Evolutionary conservation across 2,797 vertebrate species (phyloP).

Genomic region (Salarias fasciatus): DNA sequence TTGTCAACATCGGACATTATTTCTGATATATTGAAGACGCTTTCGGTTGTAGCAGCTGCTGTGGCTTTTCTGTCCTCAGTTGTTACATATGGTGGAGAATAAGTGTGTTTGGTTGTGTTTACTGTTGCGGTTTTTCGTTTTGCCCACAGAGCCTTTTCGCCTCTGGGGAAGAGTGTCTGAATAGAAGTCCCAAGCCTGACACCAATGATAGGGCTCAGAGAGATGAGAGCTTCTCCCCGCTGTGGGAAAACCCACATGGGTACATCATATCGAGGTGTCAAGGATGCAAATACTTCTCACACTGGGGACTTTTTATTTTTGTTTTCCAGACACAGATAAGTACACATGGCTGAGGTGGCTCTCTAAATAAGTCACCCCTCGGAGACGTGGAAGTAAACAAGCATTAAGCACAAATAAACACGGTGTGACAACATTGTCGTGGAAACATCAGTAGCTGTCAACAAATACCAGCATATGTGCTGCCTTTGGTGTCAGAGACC

Average conservation of each 20-base stretch:
- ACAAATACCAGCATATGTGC: slow-evolving; percentile 38
- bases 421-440: slow-evolving; percentile 63
- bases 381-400: slow-evolving; percentile 74
- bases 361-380: slow-evolving; percentile 63
- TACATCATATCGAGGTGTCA: slow-evolving; percentile 73
- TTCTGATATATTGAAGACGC: slow-evolving; percentile 10
- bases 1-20: slow-evolving; percentile 27
- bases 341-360: slow-evolving; percentile 73
- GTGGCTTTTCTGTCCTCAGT: slow-evolving; percentile 35
- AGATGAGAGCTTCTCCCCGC: slow-evolving; percentile 50
- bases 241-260: slow-evolving; percentile 58
- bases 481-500: slow-evolving; percentile 25
- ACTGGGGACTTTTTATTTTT: slow-evolving; percentile 80
- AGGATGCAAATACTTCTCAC: slow-evolving; percentile 75
- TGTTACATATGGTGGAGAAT: slow-evolving; percentile 37
- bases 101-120: slow-evolving; percentile 57
- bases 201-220: slow-evolving; percentile 63
- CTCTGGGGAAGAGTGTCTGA: slow-evolving; percentile 65
- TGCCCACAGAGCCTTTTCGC: slow-evolving; percentile 52
- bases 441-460: slow-evolving; percentile 69
- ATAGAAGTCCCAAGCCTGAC: slow-evolving; percentile 76
- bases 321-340: slow-evolving; percentile 76
- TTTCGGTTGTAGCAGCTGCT: slow-evolving; percentile 12
- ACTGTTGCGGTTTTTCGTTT: slow-evolving; percentile 50
- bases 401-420: slow-evolving; percentile 74